Evolutionary conservation across 2,888 invertebrate genomes (phyloP).

Genomic region (Noctua janthe): DNA sequence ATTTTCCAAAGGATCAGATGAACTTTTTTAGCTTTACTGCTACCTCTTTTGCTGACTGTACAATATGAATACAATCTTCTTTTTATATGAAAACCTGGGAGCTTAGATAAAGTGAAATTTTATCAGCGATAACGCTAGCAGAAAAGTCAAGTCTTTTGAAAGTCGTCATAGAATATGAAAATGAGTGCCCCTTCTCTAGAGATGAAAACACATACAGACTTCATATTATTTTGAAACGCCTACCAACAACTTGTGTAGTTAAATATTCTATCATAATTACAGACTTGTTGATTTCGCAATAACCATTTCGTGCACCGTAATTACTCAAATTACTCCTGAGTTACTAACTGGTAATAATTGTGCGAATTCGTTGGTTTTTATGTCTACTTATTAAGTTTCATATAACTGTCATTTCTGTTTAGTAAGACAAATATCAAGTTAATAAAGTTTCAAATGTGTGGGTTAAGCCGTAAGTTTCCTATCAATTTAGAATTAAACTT

Average conservation of each 20-base stretch:
- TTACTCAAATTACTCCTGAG: conserved; percentile 62
- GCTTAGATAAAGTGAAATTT: neutral
- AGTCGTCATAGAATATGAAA: neutral
- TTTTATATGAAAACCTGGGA: neutral
- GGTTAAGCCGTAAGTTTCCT: neutral
- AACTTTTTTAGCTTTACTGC: neutral
- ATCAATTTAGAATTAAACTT: conserved; percentile 30
- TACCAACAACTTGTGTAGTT: conserved; percentile 20
- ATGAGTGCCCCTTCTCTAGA: neutral
- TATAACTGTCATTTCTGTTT: conserved; percentile 46
- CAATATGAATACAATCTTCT: neutral
- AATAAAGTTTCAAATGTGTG: conserved; percentile 40
- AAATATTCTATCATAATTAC: conserved; percentile 40
- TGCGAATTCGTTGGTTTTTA: conserved; percentile 55
- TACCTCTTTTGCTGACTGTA: neutral
- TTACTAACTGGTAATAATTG: conserved; percentile 50
- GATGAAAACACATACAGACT: neutral
- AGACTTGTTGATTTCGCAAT: conserved; percentile 44
- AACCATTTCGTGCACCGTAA: conserved; percentile 36
- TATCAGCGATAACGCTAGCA: neutral
- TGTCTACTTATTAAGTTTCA: conserved; percentile 46
- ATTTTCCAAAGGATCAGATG: neutral
- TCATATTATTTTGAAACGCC: neutral
- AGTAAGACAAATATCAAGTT: conserved; percentile 46
- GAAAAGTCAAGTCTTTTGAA: neutral